Conservation (phyloP, 1,140 invertebrate species). For the Heterodera schachtii region DNA sequence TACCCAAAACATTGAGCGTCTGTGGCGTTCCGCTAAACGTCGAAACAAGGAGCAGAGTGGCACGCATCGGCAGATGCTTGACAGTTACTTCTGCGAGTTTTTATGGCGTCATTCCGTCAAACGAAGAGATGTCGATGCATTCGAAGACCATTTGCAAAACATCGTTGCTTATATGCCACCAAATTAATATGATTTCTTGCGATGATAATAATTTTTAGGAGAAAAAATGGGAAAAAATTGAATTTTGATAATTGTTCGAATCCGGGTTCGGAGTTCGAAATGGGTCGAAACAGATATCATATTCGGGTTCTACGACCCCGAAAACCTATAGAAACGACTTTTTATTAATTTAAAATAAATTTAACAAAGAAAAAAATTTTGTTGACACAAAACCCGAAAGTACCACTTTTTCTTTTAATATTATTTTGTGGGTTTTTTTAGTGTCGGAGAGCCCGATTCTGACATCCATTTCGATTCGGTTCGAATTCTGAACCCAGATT, state of each 20-base stretch:
- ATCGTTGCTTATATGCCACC: too few species aligned
- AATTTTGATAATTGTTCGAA: not conserved
- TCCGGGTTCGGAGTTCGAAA: not conserved
- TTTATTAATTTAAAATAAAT: too few species aligned
- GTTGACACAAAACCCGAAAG: too few species aligned
- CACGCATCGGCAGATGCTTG: not conserved
- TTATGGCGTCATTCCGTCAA: conserved; percentile 6
- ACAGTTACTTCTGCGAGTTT: conserved; percentile 21
- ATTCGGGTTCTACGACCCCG: not conserved
- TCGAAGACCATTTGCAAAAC: too few species aligned
- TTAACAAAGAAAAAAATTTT: too few species aligned
- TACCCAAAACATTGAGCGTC: conserved; percentile 27
- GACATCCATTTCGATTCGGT: too few species aligned
- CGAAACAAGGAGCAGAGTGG: conserved; percentile 22
- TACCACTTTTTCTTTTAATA: too few species aligned
- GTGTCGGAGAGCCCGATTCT: too few species aligned
- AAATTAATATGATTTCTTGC: too few species aligned
- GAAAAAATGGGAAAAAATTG: not conserved
- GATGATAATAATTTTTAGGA: too few species aligned
- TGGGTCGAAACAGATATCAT: not conserved
- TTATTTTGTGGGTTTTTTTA: too few species aligned
- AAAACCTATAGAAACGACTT: not conserved
- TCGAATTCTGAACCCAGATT: too few species aligned
- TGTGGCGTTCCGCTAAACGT: conserved; percentile 21
- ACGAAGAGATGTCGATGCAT: not conserved